Conservation (phyloP, 2,888 invertebrate genomes). For the Thymelicus sylvestris region DNA sequence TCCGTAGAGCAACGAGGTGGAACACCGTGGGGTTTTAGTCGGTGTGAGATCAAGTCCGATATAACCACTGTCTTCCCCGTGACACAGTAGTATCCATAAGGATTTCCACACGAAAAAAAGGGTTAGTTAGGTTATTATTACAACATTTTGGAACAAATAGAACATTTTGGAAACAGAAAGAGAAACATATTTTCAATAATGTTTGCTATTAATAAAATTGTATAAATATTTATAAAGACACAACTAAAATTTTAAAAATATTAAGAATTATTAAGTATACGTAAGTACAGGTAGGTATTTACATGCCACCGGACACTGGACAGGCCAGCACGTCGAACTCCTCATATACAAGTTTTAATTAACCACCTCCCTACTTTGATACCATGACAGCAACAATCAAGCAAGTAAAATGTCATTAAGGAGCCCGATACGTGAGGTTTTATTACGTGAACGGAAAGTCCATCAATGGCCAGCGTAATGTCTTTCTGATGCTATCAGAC, state of each 20-base stretch:
- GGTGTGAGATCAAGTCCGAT: no score
- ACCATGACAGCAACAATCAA: slow-evolving; percentile 73
- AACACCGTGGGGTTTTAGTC: no score
- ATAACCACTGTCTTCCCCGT: no score
- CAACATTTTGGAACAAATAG: no score
- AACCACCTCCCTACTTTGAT: slow-evolving; percentile 57
- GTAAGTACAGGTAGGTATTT: background rate
- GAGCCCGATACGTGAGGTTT: slow-evolving; percentile 58
- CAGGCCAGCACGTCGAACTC: slow-evolving; percentile 6
- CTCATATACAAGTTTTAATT: slow-evolving; percentile 54
- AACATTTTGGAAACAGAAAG: no score
- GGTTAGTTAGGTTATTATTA: no score
- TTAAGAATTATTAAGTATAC: background rate
- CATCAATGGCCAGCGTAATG: background rate
- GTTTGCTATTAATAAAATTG: no score
- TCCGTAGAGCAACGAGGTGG: no score
- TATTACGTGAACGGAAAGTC: slow-evolving; percentile 52
- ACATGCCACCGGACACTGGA: background rate
- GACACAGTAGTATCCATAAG: no score
- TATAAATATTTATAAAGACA: background rate
- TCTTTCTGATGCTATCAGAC: slow-evolving; percentile 19
- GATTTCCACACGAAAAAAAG: no score
- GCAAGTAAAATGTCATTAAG: slow-evolving; percentile 76
- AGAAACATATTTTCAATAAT: no score
- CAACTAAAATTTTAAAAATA: no score